Evolutionary conservation across 2,113 vertebrate genomes (phyloP), one percentile per base, ranked within the genome.

Genomic region (Leucosticte australis): DNA sequence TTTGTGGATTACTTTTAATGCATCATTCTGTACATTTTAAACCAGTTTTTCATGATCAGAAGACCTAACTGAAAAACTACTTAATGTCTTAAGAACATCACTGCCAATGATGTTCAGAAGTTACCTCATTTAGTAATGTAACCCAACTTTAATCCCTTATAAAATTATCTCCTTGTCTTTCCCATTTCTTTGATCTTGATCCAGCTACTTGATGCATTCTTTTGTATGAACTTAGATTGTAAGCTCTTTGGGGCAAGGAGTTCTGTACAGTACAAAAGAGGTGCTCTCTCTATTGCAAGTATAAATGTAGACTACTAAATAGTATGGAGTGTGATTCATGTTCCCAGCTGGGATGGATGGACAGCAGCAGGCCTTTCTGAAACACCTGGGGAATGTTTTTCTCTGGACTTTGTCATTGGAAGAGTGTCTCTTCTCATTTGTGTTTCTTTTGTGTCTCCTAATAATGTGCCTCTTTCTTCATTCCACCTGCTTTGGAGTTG

Each of bases 171-270:
- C 42, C 47, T 11, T n/a, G 4, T 64, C 28, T 78, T 79, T 30
- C 60, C 41, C 15, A 10, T 85, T 79, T 94, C 17, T 79, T 89
- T 91, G 57, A 62, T 93, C 82, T 92, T 63, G 46, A 73, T 91
- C 59, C 59, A 67, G 52, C 46, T 77, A 63, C 68, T 79, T 82
- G 77, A 73, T 87, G 50, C n/a, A 22, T 90, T 73, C 37, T 94
- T 92, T 82, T 77, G 69, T 83, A 70, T 84, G 35, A 80, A 81
- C 2, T 73, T 74, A 97, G 95, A 96, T 80, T 95, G 87, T 97
- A 57, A 95, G 87, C 94, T 90, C 96, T 87, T 89, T 37, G 70
- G 89, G 39, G 94, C 89, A 52, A 76, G 93, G 89, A 85, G 28
- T 65, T 80, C 20, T 4, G 11, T 91, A 64, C 67, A 10, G 9